Evolutionary conservation across 2,113 vertebrate species (phyloP).

Genomic region (Anseranas semipalmata): DNA sequence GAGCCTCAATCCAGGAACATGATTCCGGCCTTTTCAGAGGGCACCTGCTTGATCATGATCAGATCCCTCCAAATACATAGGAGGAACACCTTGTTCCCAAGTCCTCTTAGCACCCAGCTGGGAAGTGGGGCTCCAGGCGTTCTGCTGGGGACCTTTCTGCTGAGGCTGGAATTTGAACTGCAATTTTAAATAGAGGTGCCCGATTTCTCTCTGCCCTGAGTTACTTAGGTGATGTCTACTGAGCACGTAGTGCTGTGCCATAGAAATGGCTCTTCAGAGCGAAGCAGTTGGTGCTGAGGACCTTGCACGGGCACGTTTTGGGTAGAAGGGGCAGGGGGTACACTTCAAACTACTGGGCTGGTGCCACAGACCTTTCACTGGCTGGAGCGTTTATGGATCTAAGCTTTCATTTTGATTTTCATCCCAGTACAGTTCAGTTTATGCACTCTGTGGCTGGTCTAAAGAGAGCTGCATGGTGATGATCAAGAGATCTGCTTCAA

Average conservation of each 20-base stretch:
- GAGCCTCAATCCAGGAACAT: neutral
- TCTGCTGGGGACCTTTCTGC: neutral
- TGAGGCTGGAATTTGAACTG: neutral
- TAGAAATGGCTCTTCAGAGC: neutral
- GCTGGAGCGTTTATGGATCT: neutral
- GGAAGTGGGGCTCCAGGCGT: neutral
- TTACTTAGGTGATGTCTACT: neutral
- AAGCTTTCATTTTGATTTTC: neutral
- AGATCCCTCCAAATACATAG: neutral
- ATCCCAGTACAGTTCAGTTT: neutral
- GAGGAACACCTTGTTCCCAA: neutral
- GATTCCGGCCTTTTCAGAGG: neutral
- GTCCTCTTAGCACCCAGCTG: accelerated
- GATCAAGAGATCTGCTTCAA: neutral
- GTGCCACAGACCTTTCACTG: neutral
- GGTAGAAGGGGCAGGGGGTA: too few relatives aligned
- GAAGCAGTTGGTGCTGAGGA: neutral
- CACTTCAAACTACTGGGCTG: neutral
- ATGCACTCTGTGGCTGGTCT: neutral
- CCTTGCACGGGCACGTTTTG: accelerated
- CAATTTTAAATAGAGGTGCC: neutral
- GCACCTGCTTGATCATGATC: neutral
- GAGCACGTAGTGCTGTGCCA: neutral
- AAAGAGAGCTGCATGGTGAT: neutral
- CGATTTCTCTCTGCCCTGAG: neutral